Percentiles rank a stretch among this genome's conserved stretches.
These are phyloP conservation scores for Nettapus auritus DNA, from an alignment of 2,113 vertebrate species.

Conservation along the genomic window DNA sequence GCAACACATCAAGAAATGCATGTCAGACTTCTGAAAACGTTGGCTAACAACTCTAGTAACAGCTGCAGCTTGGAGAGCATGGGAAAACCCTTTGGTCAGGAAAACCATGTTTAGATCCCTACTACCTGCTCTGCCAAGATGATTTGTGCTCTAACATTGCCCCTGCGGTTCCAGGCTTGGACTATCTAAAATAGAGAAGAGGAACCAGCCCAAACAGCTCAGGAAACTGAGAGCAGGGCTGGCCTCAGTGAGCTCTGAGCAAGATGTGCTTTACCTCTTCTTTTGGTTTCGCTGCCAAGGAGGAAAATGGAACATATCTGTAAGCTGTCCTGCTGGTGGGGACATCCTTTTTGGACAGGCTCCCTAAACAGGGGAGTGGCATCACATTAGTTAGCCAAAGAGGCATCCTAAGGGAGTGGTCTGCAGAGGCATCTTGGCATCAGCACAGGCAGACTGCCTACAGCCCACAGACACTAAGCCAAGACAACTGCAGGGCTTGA, in stretches of 20 bases:
- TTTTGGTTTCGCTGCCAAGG: not conserved
- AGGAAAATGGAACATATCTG: not conserved
- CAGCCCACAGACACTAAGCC: not conserved
- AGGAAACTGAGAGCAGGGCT: not conserved
- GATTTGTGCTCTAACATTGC: not conserved
- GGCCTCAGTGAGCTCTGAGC: not conserved
- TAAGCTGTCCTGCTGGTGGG: not conserved
- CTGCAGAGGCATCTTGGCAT: not conserved
- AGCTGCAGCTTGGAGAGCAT: not conserved
- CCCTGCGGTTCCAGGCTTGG: not conserved
- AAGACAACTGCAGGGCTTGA: not conserved
- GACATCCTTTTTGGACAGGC: not conserved
- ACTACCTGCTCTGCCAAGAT: not conserved
- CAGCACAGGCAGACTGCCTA: not conserved
- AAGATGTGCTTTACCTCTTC: not conserved
- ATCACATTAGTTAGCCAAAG: not conserved
- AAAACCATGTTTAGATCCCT: not conserved
- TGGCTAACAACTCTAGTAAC: not conserved
- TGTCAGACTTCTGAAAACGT: not conserved
- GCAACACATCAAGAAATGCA: not conserved
- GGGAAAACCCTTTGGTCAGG: not conserved
- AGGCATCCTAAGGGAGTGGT: not conserved
- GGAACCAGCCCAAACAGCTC: not conserved
- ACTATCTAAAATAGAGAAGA: not conserved
- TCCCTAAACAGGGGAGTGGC: not conserved